phyloP scores from a whole-genome alignment of 2,888 invertebrate genomes.

The Phorcus lineatus region DNA sequence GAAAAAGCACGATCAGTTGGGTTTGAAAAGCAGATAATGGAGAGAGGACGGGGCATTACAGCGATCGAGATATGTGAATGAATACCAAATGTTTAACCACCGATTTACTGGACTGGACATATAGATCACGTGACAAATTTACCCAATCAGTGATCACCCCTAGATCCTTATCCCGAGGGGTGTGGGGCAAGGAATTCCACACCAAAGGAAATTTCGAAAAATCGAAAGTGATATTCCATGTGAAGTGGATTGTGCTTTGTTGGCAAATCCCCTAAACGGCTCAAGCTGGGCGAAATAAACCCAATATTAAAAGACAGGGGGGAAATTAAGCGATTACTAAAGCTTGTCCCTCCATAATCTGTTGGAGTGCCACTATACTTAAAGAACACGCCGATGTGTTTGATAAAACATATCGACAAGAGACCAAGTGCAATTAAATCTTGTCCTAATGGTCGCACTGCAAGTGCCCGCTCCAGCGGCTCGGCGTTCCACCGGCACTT shows the following conservation, averaged over 20 bases:
- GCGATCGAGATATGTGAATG: background rate
- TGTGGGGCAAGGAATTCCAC: background rate
- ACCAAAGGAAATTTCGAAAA: conserved; percentile 5
- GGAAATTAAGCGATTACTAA: conserved; percentile 25
- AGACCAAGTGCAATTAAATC: conserved; percentile 24
- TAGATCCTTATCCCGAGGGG: conserved; percentile 4
- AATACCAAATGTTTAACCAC: background rate
- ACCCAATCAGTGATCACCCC: background rate
- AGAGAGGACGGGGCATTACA: background rate
- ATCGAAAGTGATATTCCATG: conserved; percentile 14
- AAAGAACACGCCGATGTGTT: conserved; percentile 23
- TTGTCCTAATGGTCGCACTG: background rate
- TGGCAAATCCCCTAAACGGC: conserved; percentile 17
- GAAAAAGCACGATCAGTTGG: conserved; percentile 7
- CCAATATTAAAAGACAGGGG: conserved; percentile 18
- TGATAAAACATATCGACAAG: conserved; percentile 24
- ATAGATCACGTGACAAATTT: background rate
- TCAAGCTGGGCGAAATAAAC: conserved; percentile 18
- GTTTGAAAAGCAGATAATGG: conserved; percentile 7
- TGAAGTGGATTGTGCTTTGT: conserved; percentile 17
- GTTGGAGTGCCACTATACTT: conserved; percentile 23
- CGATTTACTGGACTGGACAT: background rate
- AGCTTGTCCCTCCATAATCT: conserved; percentile 15
- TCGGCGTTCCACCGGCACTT: background rate
- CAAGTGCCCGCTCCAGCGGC: background rate